Evolutionary conservation across 2,888 invertebrate species (phyloP).

Genomic region (Ochropleura leucogaster): DNA sequence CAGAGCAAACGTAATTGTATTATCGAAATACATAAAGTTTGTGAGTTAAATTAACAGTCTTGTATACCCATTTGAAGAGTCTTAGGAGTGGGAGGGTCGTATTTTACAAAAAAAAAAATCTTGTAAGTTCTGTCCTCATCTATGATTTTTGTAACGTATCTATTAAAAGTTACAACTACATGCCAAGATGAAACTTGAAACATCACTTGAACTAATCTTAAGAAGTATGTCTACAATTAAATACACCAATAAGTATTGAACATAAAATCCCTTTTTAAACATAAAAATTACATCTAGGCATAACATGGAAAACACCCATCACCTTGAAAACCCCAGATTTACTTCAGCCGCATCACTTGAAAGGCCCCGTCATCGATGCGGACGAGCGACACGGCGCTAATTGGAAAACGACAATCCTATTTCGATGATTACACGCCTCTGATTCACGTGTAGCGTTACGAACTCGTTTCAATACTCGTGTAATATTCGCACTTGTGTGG

Average conservation of each 20-base stretch:
- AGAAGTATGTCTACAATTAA: not conserved
- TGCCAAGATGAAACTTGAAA: not conserved
- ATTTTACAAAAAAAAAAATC: not conserved
- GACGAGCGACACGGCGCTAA: conserved; percentile 81
- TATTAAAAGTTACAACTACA: not conserved
- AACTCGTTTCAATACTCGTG: conserved; percentile 64
- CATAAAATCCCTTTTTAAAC: not conserved
- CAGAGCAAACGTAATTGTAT: conserved; percentile 4
- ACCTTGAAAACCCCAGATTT: conserved; percentile 31
- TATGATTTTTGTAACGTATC: not conserved
- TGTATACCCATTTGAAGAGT: too few relatives aligned
- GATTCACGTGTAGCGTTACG: conserved; percentile 69
- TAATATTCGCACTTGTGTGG: conserved; percentile 65
- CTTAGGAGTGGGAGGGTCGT: not conserved
- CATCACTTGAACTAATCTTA: not conserved
- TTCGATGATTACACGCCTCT: conserved; percentile 84
- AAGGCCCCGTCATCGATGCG: conserved; percentile 70
- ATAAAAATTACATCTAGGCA: not conserved
- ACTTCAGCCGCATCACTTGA: conserved; percentile 30
- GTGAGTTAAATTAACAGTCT: not conserved
- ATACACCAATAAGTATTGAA: not conserved
- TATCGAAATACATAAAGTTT: conserved; percentile 3
- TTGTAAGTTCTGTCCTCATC: not conserved
- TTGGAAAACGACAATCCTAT: conserved; percentile 89
- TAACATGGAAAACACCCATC: conserved; percentile 4